Conservation (phyloP, 2,797 vertebrate genomes). For the Megaceryle alcyon region DNA sequence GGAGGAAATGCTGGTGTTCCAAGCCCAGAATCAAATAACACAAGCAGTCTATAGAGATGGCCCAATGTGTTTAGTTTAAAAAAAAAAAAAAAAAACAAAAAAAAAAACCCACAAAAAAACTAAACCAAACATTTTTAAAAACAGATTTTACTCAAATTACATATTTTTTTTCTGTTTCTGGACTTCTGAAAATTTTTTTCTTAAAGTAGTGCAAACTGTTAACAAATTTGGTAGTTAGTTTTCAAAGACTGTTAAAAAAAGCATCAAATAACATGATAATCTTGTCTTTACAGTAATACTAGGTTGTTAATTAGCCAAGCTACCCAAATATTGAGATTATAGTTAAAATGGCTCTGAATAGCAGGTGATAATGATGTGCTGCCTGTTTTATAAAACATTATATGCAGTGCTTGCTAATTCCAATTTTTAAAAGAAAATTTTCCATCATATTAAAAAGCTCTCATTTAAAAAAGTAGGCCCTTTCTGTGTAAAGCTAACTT, state of each 20-base stretch:
- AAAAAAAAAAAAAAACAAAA: background rate
- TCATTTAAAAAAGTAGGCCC: slow-evolving; percentile 37
- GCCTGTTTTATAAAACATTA: slow-evolving; percentile 63
- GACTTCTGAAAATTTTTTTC: slow-evolving; percentile 46
- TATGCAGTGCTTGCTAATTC: slow-evolving; percentile 33
- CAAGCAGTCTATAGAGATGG: background rate
- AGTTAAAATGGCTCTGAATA: slow-evolving; percentile 71
- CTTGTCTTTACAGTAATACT: slow-evolving; percentile 66
- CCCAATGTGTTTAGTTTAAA: background rate
- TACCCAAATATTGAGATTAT: slow-evolving; percentile 72
- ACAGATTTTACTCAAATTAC: background rate
- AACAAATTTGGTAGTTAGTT: slow-evolving; percentile 45
- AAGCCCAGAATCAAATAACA: background rate
- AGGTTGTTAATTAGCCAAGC: slow-evolving; percentile 75
- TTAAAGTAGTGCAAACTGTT: slow-evolving; percentile 53
- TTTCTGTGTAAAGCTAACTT: slow-evolving; percentile 32
- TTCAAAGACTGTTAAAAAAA: slow-evolving; percentile 67
- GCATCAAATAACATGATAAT: slow-evolving; percentile 71
- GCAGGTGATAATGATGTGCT: slow-evolving; percentile 61
- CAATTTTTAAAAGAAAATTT: slow-evolving; percentile 27
- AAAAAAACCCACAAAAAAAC: too few species aligned
- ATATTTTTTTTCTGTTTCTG: slow-evolving; percentile 3
- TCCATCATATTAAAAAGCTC: slow-evolving; percentile 28
- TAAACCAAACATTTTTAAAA: background rate
- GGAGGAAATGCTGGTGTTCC: background rate